phyloP scores from a whole-genome alignment of 2,113 vertebrate genomes.

The Anoplopoma fimbria region DNA sequence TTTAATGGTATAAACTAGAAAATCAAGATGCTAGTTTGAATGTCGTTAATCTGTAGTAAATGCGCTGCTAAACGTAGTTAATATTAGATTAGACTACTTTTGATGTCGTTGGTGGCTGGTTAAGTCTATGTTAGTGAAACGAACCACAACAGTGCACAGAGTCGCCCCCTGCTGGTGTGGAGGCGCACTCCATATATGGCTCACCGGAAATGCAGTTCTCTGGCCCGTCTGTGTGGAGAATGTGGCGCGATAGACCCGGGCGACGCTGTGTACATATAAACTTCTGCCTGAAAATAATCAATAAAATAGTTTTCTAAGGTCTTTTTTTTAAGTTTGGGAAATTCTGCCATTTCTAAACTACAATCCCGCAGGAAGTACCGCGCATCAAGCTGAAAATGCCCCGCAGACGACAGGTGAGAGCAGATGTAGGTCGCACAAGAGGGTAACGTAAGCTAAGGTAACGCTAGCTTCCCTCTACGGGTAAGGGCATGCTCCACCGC shows the following conservation, averaged over 20 bases:
- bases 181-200: fast-evolving
- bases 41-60: not conserved
- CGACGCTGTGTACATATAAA: slow-evolving; percentile 60
- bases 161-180: slow-evolving; percentile 58
- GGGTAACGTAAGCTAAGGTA: slow-evolving; percentile 64
- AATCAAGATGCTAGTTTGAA: not conserved
- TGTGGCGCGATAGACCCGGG: slow-evolving; percentile 61
- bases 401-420: slow-evolving; percentile 79
- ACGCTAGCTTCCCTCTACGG: slow-evolving; percentile 36
- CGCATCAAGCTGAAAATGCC: slow-evolving; percentile 66
- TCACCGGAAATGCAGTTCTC: slow-evolving; percentile 71
- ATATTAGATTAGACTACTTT: too few species aligned
- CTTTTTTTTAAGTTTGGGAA: not conserved
- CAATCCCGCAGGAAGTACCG: not conserved
- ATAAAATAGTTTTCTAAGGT: slow-evolving; percentile 11
- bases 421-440: slow-evolving; percentile 51
- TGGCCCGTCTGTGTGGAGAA: slow-evolving; percentile 37
- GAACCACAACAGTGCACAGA: too few species aligned
- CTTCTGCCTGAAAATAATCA: slow-evolving; percentile 37
- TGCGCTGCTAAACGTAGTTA: not conserved
- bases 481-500: slow-evolving; percentile 16
- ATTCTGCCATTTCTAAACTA: not conserved
- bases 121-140: too few species aligned
- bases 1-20: not conserved
- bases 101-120: too few species aligned